A percentile compares a stretch with the other conserved stretches of the same genome.
Conservation (phyloP, 2,113 vertebrate species). For the Vicugna pacos region DNA sequence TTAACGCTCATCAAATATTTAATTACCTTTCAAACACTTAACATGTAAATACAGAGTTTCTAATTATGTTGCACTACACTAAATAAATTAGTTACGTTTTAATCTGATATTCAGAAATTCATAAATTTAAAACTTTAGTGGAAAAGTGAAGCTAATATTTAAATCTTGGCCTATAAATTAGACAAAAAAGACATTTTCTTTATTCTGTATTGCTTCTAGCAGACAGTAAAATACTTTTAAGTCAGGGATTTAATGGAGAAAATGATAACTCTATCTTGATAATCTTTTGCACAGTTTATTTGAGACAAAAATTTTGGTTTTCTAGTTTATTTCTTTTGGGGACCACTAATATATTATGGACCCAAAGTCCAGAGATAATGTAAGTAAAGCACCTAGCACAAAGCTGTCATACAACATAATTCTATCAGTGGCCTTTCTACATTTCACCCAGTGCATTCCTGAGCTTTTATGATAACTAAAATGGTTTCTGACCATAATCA, state of each 20-base stretch:
- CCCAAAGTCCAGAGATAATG: background rate
- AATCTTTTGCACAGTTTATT: background rate
- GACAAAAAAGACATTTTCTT: constrained; percentile 41
- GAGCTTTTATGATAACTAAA: background rate
- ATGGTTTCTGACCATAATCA: background rate
- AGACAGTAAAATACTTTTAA: constrained; percentile 22
- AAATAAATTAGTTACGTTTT: constrained; percentile 40
- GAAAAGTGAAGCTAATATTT: constrained; percentile 43
- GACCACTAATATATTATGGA: background rate
- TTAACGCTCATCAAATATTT: constrained; percentile 30
- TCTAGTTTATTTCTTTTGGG: constrained; percentile 8
- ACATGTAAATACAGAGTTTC: constrained; percentile 7
- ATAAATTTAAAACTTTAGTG: constrained; percentile 48
- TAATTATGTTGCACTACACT: constrained; percentile 10
- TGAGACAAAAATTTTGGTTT: background rate
- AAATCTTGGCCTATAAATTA: background rate
- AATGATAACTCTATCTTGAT: background rate
- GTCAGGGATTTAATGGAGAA: constrained; percentile 10
- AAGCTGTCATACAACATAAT: background rate
- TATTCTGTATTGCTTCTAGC: constrained; percentile 8
- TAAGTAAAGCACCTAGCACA: background rate
- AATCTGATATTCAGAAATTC: constrained; percentile 26
- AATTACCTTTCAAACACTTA: constrained; percentile 42
- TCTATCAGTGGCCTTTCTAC: background rate
- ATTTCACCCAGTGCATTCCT: background rate